These are phyloP conservation scores for Altica lythri DNA, from an alignment of 2,888 invertebrate species.

Conservation along the genomic window DNA sequence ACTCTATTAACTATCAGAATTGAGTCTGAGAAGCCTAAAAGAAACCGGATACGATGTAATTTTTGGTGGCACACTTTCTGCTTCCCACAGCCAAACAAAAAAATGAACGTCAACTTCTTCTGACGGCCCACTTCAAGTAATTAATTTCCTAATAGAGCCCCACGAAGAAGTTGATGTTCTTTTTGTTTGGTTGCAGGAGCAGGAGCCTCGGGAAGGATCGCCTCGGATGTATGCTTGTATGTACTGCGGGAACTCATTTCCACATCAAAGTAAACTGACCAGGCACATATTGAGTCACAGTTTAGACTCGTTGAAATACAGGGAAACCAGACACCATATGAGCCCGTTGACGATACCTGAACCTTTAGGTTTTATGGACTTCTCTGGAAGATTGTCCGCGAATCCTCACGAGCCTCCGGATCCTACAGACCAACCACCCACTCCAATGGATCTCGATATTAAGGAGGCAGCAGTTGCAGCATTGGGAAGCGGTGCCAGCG, in stretches of 20 bases:
- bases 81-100: constrained; percentile 65
- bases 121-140: constrained; percentile 52
- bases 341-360: constrained; percentile 57
- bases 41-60: too few species aligned
- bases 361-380: constrained; percentile 52
- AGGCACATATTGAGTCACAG: constrained; percentile 88
- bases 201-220: constrained; percentile 46
- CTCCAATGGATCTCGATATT: constrained; percentile 66
- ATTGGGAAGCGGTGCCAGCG: constrained; percentile 51
- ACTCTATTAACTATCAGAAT: too few species aligned
- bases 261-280: constrained; percentile 89
- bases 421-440: constrained; percentile 61
- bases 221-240: constrained; percentile 75
- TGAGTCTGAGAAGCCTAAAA: constrained; percentile 16
- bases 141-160: constrained; percentile 49
- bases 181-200: constrained; percentile 89
- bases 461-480: constrained; percentile 69
- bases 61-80: constrained; percentile 45
- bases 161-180: constrained; percentile 78
- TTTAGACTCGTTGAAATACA: constrained; percentile 84
- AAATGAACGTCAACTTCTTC: constrained; percentile 89
- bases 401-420: constrained; percentile 56
- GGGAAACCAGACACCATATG: constrained; percentile 66
- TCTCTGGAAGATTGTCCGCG: constrained; percentile 54
- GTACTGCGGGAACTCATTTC: constrained; percentile 88